These are phyloP conservation scores for Oreochromis grahami DNA, from an alignment of 2,797 vertebrate genomes.

Conservation along the genomic window DNA sequence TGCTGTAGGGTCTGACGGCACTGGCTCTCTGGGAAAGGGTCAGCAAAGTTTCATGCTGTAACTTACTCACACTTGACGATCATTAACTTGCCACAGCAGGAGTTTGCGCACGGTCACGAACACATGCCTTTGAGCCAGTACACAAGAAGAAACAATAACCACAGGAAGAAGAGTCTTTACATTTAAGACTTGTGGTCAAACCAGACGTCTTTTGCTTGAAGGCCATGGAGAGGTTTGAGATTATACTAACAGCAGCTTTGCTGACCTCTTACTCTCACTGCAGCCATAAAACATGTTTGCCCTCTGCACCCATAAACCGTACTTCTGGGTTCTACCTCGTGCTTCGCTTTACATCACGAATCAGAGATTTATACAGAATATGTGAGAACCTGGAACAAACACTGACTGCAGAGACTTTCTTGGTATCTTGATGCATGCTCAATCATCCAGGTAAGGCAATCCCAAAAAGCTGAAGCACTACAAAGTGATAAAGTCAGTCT, in stretches of 20 bases:
- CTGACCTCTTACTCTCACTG: constrained; percentile 40
- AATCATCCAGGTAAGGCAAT: background rate
- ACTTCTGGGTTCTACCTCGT: constrained; percentile 35
- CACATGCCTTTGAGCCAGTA: constrained; percentile 15
- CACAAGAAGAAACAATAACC: constrained; percentile 39
- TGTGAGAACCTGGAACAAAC: constrained; percentile 22
- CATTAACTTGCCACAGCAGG: constrained; percentile 46
- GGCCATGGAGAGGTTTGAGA: constrained; percentile 3
- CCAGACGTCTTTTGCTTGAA: constrained; percentile 20
- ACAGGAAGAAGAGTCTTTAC: constrained; percentile 60
- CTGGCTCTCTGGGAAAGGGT: constrained; percentile 50
- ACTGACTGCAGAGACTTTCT: background rate
- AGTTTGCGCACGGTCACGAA: background rate
- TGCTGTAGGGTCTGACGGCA: constrained; percentile 49
- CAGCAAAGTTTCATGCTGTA: constrained; percentile 61
- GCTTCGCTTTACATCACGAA: constrained; percentile 40
- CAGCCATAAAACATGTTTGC: constrained; percentile 30
- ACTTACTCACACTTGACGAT: constrained; percentile 58
- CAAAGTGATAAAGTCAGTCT: background rate
- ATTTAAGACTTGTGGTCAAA: constrained; percentile 50
- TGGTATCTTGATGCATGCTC: background rate
- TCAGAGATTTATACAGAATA: constrained; percentile 43
- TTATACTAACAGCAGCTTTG: constrained; percentile 13
- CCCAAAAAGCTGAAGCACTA: background rate
- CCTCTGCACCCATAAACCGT: constrained; percentile 45